phyloP scores from a whole-genome alignment of 2,797 vertebrate species.

The Pempheris klunzingeri region DNA sequence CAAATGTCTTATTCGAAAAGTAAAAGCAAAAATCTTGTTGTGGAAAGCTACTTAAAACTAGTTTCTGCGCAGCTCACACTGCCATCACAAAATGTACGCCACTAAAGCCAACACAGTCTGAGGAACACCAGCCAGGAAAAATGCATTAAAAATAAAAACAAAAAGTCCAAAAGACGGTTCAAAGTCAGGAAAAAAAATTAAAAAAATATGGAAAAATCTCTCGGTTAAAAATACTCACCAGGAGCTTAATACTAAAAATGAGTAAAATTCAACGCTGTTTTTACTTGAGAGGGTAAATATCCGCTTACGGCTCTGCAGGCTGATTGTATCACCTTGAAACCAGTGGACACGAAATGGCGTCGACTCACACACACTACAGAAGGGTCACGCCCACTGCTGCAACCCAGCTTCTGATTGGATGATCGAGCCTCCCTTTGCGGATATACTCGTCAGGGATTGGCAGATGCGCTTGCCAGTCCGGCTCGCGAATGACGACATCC shows the following conservation, averaged over 20 bases:
- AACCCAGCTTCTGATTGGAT: slow-evolving; percentile 60
- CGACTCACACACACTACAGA: slow-evolving; percentile 10
- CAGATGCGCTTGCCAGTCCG: accelerated
- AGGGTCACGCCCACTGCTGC: slow-evolving; percentile 8
- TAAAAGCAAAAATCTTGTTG: slow-evolving; percentile 59
- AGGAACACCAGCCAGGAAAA: slow-evolving; percentile 78
- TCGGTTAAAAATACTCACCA: slow-evolving; percentile 87
- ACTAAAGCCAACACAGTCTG: slow-evolving; percentile 78
- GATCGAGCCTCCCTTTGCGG: accelerated
- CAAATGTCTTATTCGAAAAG: slow-evolving; percentile 70
- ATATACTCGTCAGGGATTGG: slow-evolving; percentile 49
- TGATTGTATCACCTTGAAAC: slow-evolving; percentile 74
- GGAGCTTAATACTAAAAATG: slow-evolving; percentile 86
- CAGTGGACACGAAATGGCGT: slow-evolving; percentile 83
- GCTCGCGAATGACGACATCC: slow-evolving; percentile 7
- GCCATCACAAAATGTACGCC: slow-evolving; percentile 83
- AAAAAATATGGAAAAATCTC: slow-evolving; percentile 76
- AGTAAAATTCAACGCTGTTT: slow-evolving; percentile 80
- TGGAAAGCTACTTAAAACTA: slow-evolving; percentile 64
- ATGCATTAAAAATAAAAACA: slow-evolving; percentile 81
- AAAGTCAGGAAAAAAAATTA: slow-evolving; percentile 75
- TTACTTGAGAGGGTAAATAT: slow-evolving; percentile 69
- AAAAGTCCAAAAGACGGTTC: slow-evolving; percentile 82
- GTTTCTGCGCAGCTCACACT: slow-evolving; percentile 63
- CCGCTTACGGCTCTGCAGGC: slow-evolving; percentile 58